Evolutionary conservation across 2,888 invertebrate species (phyloP).

Genomic region (Pollenia angustigena): DNA sequence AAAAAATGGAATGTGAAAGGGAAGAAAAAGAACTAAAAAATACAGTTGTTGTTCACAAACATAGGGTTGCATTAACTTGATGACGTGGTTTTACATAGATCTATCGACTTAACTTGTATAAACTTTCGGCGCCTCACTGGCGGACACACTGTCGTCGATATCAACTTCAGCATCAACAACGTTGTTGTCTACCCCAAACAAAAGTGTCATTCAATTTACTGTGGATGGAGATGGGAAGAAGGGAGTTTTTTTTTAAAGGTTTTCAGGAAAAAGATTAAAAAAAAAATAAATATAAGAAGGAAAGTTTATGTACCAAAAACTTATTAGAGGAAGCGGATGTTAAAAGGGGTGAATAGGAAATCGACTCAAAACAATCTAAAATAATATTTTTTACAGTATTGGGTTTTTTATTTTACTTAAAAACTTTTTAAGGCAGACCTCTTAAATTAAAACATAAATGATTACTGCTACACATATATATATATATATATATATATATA

Average conservation of each 20-base stretch:
- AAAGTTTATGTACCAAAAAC: not conserved
- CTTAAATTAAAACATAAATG: no score
- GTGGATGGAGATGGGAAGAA: slow-evolving; percentile 1
- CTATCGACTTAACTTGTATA: slow-evolving; percentile 70
- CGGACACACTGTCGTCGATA: slow-evolving; percentile 67
- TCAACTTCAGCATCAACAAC: slow-evolving; percentile 59
- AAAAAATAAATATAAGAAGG: not conserved
- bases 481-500: no score
- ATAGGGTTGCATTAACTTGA: slow-evolving; percentile 69
- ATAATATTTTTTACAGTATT: no score
- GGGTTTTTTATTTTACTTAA: no score
- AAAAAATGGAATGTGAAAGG: not conserved
- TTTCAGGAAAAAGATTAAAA: not conserved
- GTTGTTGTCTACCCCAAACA: slow-evolving; percentile 56
- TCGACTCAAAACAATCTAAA: no score
- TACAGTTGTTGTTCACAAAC: slow-evolving; percentile 49
- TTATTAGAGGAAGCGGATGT: not conserved
- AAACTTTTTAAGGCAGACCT: no score
- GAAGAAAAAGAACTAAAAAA: not conserved
- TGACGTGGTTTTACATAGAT: slow-evolving; percentile 72
- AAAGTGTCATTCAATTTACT: slow-evolving; percentile 47
- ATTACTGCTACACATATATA: no score
- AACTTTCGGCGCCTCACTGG: slow-evolving; percentile 69
- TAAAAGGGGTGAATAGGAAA: no score
- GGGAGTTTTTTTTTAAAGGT: not conserved